Base-by-base conservation (phyloP, 2,113 vertebrate genomes). In the Malaclemys terrapin region DNA sequence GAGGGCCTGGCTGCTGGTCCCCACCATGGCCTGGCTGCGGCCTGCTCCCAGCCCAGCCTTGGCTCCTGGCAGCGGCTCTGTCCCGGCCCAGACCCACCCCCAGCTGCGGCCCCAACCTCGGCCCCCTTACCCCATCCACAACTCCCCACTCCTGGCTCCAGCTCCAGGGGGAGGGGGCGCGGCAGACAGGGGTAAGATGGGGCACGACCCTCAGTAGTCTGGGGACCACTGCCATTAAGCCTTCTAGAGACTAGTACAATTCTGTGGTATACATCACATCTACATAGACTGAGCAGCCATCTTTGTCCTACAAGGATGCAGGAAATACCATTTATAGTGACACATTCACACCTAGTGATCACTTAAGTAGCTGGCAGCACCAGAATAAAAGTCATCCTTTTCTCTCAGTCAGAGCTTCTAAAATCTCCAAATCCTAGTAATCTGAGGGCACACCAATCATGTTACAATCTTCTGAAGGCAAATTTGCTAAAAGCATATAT, bases 271-370 rank as follows among this genome's bases (percentile, higher is more conserved):
- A 42, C 8, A 42, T 0, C 80, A n/a, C 84, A 24, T 35, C 50
- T 50, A 59, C 53, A 29, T 47, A 85, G 57, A 35, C 29, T 62
- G 29, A 62, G 29, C 59, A 91, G 80, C 38, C 50, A n/a, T 69
- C 12, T 57, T 0, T 0, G 5, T 45, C 17, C 0, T 0, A 80
- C 0, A 1, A 84, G n/a, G 49, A 42, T n/a, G 25, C 59, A 79
- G 19, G 8, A 1, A 1, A 1, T 0, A 83, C 12, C 75, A 87
- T 56, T 72, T 69, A 38, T 82, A 52, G 82, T 80, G 4, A 80
- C 88, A 65, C 57, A 29, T 79, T 95, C 25, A 53, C 35, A 1
- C 5, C 27, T 31, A 88, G 79, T 29, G 50, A 35, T 3, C 52
- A 78, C 85, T 89, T 93, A 88, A 53, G 57, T 54, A 85, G 53